These are phyloP conservation scores for Chaenocephalus aceratus DNA, from an alignment of 2,113 vertebrate species.

Conservation along the genomic window DNA sequence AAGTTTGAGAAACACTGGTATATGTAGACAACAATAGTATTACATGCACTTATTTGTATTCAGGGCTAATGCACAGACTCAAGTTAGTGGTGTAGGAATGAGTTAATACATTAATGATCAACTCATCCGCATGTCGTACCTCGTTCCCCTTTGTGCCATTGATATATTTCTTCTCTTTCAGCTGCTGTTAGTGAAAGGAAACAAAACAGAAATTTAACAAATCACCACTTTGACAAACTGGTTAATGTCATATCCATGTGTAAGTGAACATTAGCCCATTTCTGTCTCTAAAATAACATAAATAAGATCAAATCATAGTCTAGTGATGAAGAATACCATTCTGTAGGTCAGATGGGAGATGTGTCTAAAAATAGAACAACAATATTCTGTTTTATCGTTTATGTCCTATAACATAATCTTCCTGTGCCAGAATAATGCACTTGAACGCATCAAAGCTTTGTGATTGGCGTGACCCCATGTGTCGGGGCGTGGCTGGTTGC, in stretches of 20 bases:
- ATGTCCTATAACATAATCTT: too few relatives aligned
- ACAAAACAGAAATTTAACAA: not conserved
- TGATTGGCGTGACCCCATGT: too few relatives aligned
- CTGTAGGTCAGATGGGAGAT: too few relatives aligned
- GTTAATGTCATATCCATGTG: not conserved
- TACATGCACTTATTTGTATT: not conserved
- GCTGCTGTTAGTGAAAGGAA: constrained; percentile 84
- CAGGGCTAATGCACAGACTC: not conserved
- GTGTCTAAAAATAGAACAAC: too few relatives aligned
- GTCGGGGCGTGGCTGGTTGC: too few relatives aligned
- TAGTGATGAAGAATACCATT: too few relatives aligned
- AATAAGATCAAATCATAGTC: too few relatives aligned
- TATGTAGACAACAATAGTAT: not conserved
- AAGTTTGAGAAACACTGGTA: not conserved
- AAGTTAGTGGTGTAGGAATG: not conserved
- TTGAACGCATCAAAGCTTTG: too few relatives aligned
- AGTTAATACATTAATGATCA: not conserved
- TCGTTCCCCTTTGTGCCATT: constrained; percentile 93
- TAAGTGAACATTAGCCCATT: not conserved
- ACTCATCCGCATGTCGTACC: constrained; percentile 78
- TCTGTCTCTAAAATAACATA: too few relatives aligned
- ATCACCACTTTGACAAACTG: not conserved
- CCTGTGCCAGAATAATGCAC: too few relatives aligned
- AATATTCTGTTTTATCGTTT: too few relatives aligned
- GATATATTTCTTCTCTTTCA: constrained; percentile 95